Base-by-base conservation (phyloP, 2,888 invertebrate species). In the Leucoptera coffeella region DNA sequence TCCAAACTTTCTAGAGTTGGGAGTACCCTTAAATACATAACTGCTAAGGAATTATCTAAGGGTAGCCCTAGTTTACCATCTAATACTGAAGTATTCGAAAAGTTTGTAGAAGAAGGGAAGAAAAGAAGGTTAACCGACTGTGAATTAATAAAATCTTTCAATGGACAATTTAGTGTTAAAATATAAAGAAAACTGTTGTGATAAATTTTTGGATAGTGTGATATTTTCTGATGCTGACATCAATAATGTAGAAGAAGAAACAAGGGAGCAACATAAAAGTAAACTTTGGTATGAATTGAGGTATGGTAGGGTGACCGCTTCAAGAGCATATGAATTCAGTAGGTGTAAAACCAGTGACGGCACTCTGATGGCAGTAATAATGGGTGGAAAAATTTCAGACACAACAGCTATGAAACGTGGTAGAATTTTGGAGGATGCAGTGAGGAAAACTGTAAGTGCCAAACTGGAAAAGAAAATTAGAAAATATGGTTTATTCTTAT, bases 401-500 rank as follows among this genome's bases (percentile, higher is more conserved):
- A 37, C 35, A 11, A 7, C 15, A 10, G 31, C 35, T 9, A 33
- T 33, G 29, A 29, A 30, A 26, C 29, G 28, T 14, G 29, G 33
- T n/a, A 24, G 30, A 28, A 23, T 15, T 24, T 23, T 30, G 15
- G 26, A 30, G 14, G 24, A 36, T 33, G 27, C 35, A 15, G 36
- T 37, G 1, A 23, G 36, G 15, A 22, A 34, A 29, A 38, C 27
- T 2, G 39, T 41, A 1, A 22, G 21, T 5, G 20, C 4, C 2
- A 37, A 29, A 30, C 25, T 39, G 4, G 26, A 19, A 6, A 38
- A 35, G 31, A 35, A 35, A 32, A 38, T 38, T 19, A 32, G 31
- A 1, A 31, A 34, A 8, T 35, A 37, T 36, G 40, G 41, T 1
- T 15, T 41, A 1, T 14, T 39, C 5, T 5, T 41, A 6, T 26